Conservation (phyloP, 2,888 invertebrate species). For the Keiferia lycopersicella region DNA sequence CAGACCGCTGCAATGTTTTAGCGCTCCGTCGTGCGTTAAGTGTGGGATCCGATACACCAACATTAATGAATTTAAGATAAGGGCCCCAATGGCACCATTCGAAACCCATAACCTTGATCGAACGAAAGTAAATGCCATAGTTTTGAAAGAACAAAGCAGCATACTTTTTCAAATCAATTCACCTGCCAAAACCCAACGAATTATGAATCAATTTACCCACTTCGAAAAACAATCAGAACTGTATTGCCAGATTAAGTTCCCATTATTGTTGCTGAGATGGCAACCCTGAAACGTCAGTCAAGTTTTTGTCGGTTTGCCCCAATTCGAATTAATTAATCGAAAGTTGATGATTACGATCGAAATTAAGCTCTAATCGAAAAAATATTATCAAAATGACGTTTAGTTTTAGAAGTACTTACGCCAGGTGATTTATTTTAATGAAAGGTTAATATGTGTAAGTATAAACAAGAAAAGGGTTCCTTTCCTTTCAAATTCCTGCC, state of each 20-base stretch:
- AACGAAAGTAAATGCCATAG: background rate
- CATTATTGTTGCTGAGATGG: slow-evolving; percentile 42
- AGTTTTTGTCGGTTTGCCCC: slow-evolving; percentile 47
- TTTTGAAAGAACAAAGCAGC: slow-evolving; percentile 1
- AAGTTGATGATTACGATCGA: slow-evolving; percentile 38
- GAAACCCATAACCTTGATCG: background rate
- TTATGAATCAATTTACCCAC: slow-evolving; percentile 17
- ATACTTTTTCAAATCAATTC: background rate
- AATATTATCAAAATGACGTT: slow-evolving; percentile 14
- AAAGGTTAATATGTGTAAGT: background rate
- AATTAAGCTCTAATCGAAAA: slow-evolving; percentile 32
- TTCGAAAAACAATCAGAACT: slow-evolving; percentile 26
- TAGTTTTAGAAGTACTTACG: background rate
- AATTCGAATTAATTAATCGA: slow-evolving; percentile 49
- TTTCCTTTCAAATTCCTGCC: too few relatives aligned
- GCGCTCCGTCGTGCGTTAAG: too few relatives aligned
- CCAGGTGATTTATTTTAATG: background rate
- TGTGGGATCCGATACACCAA: too few relatives aligned
- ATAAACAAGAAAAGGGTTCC: too few relatives aligned
- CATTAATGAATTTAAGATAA: background rate
- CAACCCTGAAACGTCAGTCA: slow-evolving; percentile 50
- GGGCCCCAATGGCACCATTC: too few relatives aligned
- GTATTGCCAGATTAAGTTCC: slow-evolving; percentile 32
- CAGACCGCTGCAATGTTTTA: too few relatives aligned
- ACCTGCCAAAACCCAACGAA: background rate